These are phyloP conservation scores for Enhydra lutris DNA, from an alignment of 2,113 vertebrate genomes.

Conservation along the genomic window DNA sequence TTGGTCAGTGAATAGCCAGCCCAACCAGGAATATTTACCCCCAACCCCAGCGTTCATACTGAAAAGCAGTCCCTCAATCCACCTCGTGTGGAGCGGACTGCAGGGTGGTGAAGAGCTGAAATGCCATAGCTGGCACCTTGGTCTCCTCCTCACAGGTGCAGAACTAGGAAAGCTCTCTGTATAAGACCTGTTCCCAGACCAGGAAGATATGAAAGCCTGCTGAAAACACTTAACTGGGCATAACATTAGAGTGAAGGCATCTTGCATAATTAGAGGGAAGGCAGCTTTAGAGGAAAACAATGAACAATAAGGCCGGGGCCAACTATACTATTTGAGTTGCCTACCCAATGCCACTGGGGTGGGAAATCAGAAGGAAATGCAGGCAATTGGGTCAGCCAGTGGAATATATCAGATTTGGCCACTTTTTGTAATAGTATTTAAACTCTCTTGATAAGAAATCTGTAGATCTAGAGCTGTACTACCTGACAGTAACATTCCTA, in stretches of 20 bases:
- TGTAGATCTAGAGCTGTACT: not conserved
- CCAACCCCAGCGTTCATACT: not conserved
- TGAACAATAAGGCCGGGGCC: not conserved
- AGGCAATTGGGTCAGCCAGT: not conserved
- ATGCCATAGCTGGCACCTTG: not conserved
- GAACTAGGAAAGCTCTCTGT: not conserved
- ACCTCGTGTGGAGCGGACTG: not conserved
- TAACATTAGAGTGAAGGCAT: not conserved
- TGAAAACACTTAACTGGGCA: not conserved
- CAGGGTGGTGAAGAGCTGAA: not conserved
- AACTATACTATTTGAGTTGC: not conserved
- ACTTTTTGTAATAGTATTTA: not conserved
- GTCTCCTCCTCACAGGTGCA: not conserved
- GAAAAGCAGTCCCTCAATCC: not conserved
- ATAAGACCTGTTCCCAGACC: not conserved
- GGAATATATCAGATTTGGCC: not conserved
- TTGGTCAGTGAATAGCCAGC: not conserved
- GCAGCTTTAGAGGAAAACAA: not conserved
- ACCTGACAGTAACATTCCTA: not conserved
- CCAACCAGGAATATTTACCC: not conserved
- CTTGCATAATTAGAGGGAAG: not conserved
- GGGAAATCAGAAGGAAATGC: not conserved
- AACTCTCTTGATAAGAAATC: not conserved
- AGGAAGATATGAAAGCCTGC: not conserved
- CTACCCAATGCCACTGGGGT: not conserved